Percentiles rank a stretch among this genome's conserved stretches.
These are phyloP conservation scores for Xyliphius kryptos DNA, from an alignment of 2,113 vertebrate genomes.

Conservation along the genomic window DNA sequence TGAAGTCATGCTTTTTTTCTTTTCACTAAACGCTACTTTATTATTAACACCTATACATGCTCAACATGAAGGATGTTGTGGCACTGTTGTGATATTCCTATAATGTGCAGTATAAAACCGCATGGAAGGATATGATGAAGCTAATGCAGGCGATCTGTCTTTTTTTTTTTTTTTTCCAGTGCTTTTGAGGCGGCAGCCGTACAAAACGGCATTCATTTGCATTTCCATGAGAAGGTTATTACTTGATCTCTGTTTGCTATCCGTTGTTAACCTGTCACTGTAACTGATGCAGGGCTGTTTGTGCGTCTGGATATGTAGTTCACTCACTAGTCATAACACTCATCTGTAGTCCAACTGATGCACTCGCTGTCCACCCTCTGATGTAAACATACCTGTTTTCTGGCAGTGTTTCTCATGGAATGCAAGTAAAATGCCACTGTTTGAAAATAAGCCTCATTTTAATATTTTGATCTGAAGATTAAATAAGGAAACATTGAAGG, in stretches of 20 bases:
- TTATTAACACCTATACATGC: conserved; percentile 53
- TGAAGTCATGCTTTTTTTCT: no score
- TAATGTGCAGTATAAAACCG: conserved; percentile 42
- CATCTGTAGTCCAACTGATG: conserved; percentile 39
- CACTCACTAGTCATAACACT: conserved; percentile 52
- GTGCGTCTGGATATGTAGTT: conserved; percentile 60
- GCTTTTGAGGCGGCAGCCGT: conserved; percentile 63
- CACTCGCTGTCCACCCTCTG: conserved; percentile 30
- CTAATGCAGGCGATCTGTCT: conserved; percentile 53
- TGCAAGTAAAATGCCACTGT: conserved; percentile 79
- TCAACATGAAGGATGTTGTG: conserved; percentile 21
- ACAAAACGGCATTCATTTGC: conserved; percentile 61
- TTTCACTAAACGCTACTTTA: no score
- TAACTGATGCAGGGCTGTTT: conserved; percentile 42
- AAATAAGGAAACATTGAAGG: not conserved
- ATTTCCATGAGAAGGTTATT: conserved; percentile 77
- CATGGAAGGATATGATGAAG: conserved; percentile 76
- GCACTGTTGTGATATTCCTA: conserved; percentile 44
- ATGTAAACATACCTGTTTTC: conserved; percentile 56
- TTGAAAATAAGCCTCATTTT: no score
- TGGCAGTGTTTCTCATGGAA: conserved; percentile 74
- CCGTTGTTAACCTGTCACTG: conserved; percentile 62
- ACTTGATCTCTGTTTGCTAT: conserved; percentile 69
- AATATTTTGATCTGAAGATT: no score
- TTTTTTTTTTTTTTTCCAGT: conserved; percentile 81